Evolutionary conservation across 2,113 vertebrate genomes (phyloP).

Genomic region (Cercocebus atys): DNA sequence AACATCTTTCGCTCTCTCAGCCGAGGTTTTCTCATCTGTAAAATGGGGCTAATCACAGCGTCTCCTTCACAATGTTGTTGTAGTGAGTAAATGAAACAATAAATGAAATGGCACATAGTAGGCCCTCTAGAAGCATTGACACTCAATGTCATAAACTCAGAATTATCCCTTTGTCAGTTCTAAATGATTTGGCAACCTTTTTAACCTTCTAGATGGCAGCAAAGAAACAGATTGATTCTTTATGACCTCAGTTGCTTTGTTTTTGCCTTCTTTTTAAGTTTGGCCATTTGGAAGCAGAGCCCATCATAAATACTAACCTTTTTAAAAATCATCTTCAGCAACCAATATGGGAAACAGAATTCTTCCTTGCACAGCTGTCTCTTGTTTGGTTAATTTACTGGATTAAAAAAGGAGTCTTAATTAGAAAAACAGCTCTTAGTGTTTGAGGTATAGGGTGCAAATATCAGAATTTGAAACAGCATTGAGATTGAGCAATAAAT

Average conservation of each 20-base stretch:
- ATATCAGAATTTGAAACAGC: conserved; percentile 38
- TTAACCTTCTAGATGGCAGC: neutral
- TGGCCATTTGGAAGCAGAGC: neutral
- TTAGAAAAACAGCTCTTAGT: conserved; percentile 44
- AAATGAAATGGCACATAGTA: neutral
- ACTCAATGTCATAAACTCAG: neutral
- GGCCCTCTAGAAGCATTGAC: neutral
- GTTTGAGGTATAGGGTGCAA: conserved; percentile 22
- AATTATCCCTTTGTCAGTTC: neutral
- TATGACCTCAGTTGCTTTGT: neutral
- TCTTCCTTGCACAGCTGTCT: neutral
- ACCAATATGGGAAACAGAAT: neutral
- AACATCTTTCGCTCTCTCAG: neutral
- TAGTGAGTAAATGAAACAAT: neutral
- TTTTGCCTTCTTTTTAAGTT: neutral
- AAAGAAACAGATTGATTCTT: neutral
- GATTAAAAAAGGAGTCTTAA: neutral
- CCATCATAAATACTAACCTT: neutral
- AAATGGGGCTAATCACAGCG: neutral
- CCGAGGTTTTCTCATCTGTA: neutral
- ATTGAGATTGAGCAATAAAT: conserved; percentile 10
- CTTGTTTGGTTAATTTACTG: conserved; percentile 28
- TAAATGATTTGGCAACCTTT: neutral
- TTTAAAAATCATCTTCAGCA: neutral
- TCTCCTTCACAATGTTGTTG: accelerated